Evolutionary conservation across 2,113 vertebrate species (phyloP).

Genomic region (Coptodon rendalli): DNA sequence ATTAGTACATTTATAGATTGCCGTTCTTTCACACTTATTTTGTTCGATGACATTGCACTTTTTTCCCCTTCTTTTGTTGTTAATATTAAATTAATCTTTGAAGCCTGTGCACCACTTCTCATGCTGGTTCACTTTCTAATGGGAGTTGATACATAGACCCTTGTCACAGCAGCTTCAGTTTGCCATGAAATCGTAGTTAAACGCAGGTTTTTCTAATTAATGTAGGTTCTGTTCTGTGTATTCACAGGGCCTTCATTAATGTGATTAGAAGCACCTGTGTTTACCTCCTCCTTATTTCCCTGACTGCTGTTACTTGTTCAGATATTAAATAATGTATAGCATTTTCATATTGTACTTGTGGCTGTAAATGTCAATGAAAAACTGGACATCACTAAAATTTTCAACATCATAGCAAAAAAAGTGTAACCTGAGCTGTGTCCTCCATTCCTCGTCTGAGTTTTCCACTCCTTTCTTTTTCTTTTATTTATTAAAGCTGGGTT

Average conservation of each 20-base stretch:
- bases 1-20: neutral
- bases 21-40: neutral
- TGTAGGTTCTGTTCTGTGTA: neutral
- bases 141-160: neutral
- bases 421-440: slow-evolving; percentile 3
- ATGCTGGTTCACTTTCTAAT: neutral
- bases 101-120: neutral
- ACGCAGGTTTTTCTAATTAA: neutral
- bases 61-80: neutral
- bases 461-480: neutral
- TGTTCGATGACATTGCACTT: neutral
- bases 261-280: neutral
- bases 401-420: neutral
- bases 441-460: neutral
- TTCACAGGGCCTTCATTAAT: neutral
- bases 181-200: neutral
- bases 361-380: neutral
- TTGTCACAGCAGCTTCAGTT: neutral
- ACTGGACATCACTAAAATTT: neutral
- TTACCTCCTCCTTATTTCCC: neutral
- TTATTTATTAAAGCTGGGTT: neutral
- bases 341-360: neutral
- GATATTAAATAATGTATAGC: neutral
- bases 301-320: neutral
- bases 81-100: neutral